phyloP scores from a whole-genome alignment of 2,797 vertebrate genomes.

The Steatocranus sp. region DNA sequence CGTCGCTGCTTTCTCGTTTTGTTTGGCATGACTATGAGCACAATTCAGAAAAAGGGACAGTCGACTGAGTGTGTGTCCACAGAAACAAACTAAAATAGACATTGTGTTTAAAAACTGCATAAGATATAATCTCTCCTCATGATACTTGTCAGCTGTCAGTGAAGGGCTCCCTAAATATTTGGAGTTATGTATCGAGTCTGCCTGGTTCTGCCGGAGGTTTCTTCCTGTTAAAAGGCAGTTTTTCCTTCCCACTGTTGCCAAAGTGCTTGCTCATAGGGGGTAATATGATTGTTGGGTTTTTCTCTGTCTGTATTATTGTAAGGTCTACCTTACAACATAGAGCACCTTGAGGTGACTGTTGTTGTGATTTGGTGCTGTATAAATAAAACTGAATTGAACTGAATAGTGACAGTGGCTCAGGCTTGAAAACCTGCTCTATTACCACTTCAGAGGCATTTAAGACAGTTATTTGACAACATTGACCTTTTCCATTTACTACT shows the following conservation, averaged over 20 bases:
- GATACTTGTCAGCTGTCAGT: background rate
- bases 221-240: background rate
- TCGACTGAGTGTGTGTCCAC: background rate
- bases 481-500: background rate
- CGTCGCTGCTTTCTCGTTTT: background rate
- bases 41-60: background rate
- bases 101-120: background rate
- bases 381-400: background rate
- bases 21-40: background rate
- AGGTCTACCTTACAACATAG: background rate
- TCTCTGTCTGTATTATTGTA: background rate
- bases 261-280: accelerated
- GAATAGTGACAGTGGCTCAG: background rate
- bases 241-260: background rate
- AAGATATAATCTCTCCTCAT: background rate
- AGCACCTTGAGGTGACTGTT: background rate
- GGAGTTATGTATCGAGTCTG: background rate
- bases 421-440: background rate
- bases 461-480: background rate
- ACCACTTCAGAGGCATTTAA: background rate
- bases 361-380: background rate
- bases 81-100: background rate
- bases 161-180: background rate
- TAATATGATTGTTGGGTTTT: background rate
- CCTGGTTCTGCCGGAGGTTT: accelerated